phyloP scores from a whole-genome alignment of 2,888 invertebrate species.

The Magallana nippona region DNA sequence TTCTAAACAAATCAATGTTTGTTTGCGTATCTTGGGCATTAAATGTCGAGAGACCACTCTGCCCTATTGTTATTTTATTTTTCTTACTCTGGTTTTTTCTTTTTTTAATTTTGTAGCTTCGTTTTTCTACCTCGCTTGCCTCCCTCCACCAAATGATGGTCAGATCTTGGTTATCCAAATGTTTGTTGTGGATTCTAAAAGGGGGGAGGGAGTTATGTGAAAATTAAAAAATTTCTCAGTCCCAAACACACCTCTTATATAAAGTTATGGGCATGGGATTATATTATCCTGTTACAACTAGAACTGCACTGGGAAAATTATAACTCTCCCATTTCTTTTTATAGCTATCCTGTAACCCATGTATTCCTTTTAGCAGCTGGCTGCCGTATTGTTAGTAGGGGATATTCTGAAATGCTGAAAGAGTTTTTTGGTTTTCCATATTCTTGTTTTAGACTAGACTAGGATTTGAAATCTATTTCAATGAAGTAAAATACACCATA shows the following conservation, averaged over 20 bases:
- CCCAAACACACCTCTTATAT: too few species aligned
- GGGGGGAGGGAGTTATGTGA: too few species aligned
- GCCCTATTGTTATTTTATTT: too few species aligned
- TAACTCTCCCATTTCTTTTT: too few species aligned
- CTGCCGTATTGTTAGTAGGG: background rate
- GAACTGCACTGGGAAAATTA: too few species aligned
- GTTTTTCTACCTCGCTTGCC: conserved; percentile 5
- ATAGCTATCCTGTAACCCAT: background rate
- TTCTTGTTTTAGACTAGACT: background rate
- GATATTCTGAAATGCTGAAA: background rate
- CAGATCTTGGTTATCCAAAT: background rate
- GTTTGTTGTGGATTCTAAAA: background rate
- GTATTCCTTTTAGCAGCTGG: background rate
- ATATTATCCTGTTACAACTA: too few species aligned
- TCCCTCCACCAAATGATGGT: background rate
- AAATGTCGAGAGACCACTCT: background rate
- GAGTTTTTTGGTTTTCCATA: too few species aligned
- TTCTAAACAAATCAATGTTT: background rate
- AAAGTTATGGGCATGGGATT: too few species aligned
- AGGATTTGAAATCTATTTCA: background rate
- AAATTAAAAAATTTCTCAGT: too few species aligned
- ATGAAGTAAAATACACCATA: background rate
- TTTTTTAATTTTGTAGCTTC: background rate
- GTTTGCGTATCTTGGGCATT: conserved; percentile 24
- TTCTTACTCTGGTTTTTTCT: too few species aligned